Conservation (phyloP, 1,140 invertebrate species). For the Pissodes strobi region DNA sequence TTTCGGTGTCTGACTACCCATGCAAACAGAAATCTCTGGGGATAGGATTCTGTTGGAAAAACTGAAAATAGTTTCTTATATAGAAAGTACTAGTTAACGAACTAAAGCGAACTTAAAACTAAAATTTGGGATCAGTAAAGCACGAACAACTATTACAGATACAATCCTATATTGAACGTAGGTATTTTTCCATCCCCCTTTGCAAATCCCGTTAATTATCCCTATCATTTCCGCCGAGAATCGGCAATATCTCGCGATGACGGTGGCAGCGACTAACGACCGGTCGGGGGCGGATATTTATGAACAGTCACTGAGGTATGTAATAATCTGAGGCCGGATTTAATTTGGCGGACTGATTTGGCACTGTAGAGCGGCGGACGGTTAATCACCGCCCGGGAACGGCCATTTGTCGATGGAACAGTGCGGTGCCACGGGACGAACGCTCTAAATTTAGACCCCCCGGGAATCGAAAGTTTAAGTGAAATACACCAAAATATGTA, state of each 20-base stretch:
- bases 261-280: slow-evolving; percentile 18
- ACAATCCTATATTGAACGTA: too few relatives aligned
- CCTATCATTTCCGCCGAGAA: slow-evolving; percentile 10
- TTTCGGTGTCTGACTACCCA: too few relatives aligned
- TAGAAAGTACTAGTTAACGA: too few relatives aligned
- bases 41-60: too few relatives aligned
- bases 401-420: slow-evolving; percentile 23
- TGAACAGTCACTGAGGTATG: slow-evolving; percentile 69
- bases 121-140: too few relatives aligned
- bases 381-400: slow-evolving; percentile 52
- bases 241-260: slow-evolving; percentile 18
- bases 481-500: not conserved
- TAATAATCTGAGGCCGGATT: slow-evolving; percentile 69
- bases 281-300: slow-evolving; percentile 58
- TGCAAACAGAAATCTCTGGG: too few relatives aligned
- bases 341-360: slow-evolving; percentile 69
- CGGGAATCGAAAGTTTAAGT: not conserved
- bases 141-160: too few relatives aligned
- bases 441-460: not conserved
- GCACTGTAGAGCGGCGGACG: slow-evolving; percentile 48
- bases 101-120: too few relatives aligned
- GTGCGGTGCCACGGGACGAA: not conserved
- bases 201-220: slow-evolving; percentile 6
- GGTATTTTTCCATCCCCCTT: not conserved
- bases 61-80: too few relatives aligned